phyloP scores from a whole-genome alignment of 2,888 invertebrate species.

The Cosmia trapezina region DNA sequence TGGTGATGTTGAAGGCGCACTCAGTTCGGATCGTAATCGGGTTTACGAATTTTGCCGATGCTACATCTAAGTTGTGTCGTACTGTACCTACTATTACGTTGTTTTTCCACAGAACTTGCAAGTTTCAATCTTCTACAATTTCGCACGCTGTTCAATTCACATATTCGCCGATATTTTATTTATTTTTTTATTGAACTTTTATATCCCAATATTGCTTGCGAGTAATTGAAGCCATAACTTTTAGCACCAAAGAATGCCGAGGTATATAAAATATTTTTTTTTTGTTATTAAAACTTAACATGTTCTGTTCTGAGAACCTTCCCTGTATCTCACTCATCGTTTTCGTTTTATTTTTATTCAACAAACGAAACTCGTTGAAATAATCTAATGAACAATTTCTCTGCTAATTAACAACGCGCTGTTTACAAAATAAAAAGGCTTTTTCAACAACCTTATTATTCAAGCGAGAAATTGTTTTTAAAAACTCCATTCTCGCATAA shows the following conservation, averaged over 20 bases:
- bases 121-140: constrained; percentile 50
- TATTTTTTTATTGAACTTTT: constrained; percentile 74
- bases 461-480: constrained; percentile 59
- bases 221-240: constrained; percentile 76
- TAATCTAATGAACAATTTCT: constrained; percentile 52
- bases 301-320: constrained; percentile 23
- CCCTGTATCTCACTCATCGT: constrained; percentile 3
- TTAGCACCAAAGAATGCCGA: constrained; percentile 70
- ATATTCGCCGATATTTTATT: constrained; percentile 68
- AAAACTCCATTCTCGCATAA: constrained; percentile 68
- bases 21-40: too few species aligned
- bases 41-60: too few species aligned
- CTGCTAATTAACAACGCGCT: constrained; percentile 53
- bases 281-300: constrained; percentile 61
- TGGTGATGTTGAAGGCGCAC: too few species aligned
- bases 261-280: constrained; percentile 67
- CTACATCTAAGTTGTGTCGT: too few species aligned
- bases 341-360: constrained; percentile 31
- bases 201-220: constrained; percentile 76
- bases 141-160: constrained; percentile 59
- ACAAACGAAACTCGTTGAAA: constrained; percentile 35
- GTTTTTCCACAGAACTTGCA: constrained; percentile 29
- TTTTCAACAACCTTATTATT: constrained; percentile 54
- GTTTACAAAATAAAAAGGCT: constrained; percentile 57
- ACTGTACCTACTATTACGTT: neutral